Base-by-base conservation (phyloP, 2,888 invertebrate genomes). In the Rhorus exstirpatorius region DNA sequence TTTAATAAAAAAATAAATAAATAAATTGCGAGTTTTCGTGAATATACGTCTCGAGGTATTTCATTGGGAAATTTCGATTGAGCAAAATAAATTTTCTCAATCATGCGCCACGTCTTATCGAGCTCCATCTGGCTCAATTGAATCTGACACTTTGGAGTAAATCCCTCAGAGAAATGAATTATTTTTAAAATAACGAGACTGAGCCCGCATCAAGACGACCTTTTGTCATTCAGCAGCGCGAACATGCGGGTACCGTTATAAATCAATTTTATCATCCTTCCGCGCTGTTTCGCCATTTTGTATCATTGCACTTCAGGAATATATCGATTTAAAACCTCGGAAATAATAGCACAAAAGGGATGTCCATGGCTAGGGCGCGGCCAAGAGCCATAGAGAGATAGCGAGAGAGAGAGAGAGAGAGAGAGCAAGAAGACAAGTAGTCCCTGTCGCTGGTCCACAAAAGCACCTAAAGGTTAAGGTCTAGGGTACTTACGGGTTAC, bases 381-480 rank as follows among this genome's bases (percentile, higher is more conserved):
- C 35, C 21, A 8, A 17, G 60, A 67, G 60, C 71, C n/a, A 21
- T n/a, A 68, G 21, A 53, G 67, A 44, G 63, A 24, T 44, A 75
- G 44, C 53, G 55, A 17, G 38, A 19, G 38, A 21, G n/a, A 19
- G 58, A 21, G 0, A 10, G 1, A 10, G 7, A 17, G 19, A 60
- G 51, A 53, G 76, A 61, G 12, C 60, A 63, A 60, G 71, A 70
- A 51, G 51, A 63, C 53, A n/a, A 75, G 26, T 14, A 51, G 24
- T 61, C 10, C 55, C 53, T 72, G 21, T 38, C 49, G 17, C 35
- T 7, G 41, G 51, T 58, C 21, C 24, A 51, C 79, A 71, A 58
- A 61, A 72, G 41, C 60, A 26, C 31, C 60, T 55, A 79, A 85
- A 87, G 86, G 87, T 86, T 86, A 87, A 86, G 87, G 86, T 87